Evolutionary conservation across 2,888 invertebrate species (phyloP).

Genomic region (Drosophila conformis): DNA sequence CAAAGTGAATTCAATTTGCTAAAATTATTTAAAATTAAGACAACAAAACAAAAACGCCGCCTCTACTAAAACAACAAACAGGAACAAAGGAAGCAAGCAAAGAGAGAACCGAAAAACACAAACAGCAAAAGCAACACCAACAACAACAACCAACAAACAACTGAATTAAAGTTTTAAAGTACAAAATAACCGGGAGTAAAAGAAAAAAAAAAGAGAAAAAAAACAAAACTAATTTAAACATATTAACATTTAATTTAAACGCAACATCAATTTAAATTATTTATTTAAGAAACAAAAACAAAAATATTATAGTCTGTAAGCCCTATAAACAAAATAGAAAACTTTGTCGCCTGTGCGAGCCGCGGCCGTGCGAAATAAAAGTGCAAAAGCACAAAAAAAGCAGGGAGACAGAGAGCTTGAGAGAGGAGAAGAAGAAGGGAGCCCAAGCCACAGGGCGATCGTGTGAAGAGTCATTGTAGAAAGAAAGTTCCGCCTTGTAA

Average conservation of each 20-base stretch:
- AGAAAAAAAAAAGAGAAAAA: constrained; percentile 55
- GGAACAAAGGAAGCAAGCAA: constrained; percentile 64
- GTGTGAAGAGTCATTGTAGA: constrained; percentile 23
- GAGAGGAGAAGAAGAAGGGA: constrained; percentile 16
- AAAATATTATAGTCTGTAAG: constrained; percentile 55
- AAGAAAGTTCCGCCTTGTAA: constrained; percentile 51
- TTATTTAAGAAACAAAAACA: constrained; percentile 60
- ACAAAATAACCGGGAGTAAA: constrained; percentile 82
- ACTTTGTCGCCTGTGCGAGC: constrained; percentile 40
- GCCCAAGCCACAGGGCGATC: constrained; percentile 24
- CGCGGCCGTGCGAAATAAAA: constrained; percentile 36
- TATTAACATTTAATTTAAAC: constrained; percentile 70
- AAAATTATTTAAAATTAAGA: constrained; percentile 69
- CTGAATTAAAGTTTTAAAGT: constrained; percentile 84
- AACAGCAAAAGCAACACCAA: constrained; percentile 65
- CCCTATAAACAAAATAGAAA: constrained; percentile 24
- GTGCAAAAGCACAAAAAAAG: constrained; percentile 37
- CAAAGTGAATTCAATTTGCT: constrained; percentile 77
- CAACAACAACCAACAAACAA: constrained; percentile 76
- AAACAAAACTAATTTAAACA: constrained; percentile 63
- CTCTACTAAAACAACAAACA: constrained; percentile 55
- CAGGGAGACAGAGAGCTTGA: constrained; percentile 15
- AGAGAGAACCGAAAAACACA: constrained; percentile 44
- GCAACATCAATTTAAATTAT: constrained; percentile 79
- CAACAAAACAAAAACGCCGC: constrained; percentile 56